Base-by-base conservation (phyloP, 2,888 invertebrate species). In the Melieria crassipennis region DNA sequence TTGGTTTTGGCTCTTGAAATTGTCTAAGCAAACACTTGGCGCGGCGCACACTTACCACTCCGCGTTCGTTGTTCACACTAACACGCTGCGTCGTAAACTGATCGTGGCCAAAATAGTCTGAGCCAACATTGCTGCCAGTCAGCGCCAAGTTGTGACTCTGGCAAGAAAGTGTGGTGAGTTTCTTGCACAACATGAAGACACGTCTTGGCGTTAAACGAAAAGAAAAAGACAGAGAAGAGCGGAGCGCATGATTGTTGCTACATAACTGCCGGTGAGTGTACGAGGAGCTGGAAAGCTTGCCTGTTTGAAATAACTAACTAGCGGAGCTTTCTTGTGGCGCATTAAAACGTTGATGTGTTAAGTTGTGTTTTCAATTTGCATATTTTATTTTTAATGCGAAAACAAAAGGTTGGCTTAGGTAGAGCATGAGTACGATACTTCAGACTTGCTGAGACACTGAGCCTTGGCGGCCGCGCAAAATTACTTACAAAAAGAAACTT, bases 151-250 rank as follows among this genome's bases (percentile, higher is more conserved):
- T 7, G 42, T 45, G 4, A 64, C 45, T 50, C 71, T 69, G 68
- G 61, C 76, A 78, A 76, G 78, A 76, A 78, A 78, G 76, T 78
- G 76, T 75, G 77, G 78, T 79, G 78, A 75, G 71, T 69, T 77
- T 69, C 64, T 57, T 66, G 55, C 30, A 46, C 48, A 43, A 6
- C 7, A 16, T 9, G 55, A 58, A 50, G 30, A 61, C 55, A 16
- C 45, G 46, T 43, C 7, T 45, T 30, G 57, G 57, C 7, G 30
- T 11, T 1, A 16, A 10, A 16, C 16, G 30, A 13, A 57, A 16
- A 57, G 57, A 9, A 50, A 50, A 10, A 50, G 11, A 10, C 9
- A 50, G 9, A 56, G 50, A 9, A 11, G 30, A 50, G 11, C 10
- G 11, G 50, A 10, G 11, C 1, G 3, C 50, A 50, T 50, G 50